These are phyloP conservation scores for Chelon labrosus DNA, from an alignment of 2,797 vertebrate genomes.

Conservation along the genomic window DNA sequence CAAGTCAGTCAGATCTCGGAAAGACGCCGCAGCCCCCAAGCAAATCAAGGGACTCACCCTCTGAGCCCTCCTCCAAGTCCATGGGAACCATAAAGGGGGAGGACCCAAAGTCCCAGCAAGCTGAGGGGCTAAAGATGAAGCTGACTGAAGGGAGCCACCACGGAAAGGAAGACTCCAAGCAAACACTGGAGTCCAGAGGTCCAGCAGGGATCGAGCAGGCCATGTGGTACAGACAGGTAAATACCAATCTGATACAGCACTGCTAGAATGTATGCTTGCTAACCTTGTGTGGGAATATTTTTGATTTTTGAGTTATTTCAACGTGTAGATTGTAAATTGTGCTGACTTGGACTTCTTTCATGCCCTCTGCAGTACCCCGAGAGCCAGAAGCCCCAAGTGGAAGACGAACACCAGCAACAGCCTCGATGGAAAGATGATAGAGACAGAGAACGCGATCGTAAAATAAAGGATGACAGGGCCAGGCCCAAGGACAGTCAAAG, in stretches of 20 bases:
- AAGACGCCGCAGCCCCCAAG: constrained; percentile 87
- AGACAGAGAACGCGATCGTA: constrained; percentile 87
- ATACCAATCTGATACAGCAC: neutral
- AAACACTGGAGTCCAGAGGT: constrained; percentile 87
- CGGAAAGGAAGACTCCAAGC: constrained; percentile 93
- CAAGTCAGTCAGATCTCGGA: constrained; percentile 92
- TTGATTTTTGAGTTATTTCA: neutral
- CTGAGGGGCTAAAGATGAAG: constrained; percentile 95
- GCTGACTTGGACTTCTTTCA: constrained; percentile 84
- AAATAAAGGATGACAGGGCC: constrained; percentile 91
- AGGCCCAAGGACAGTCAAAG: constrained; percentile 88
- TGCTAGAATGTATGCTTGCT: constrained; percentile 5
- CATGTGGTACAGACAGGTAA: constrained; percentile 98
- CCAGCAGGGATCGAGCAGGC: constrained; percentile 91
- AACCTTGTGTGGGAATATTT: constrained; percentile 20
- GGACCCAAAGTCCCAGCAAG: constrained; percentile 90
- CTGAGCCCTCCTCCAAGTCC: constrained; percentile 90
- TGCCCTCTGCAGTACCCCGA: constrained; percentile 89
- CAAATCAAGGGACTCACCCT: constrained; percentile 91
- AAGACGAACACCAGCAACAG: constrained; percentile 82
- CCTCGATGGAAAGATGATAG: constrained; percentile 91
- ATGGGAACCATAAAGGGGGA: constrained; percentile 94
- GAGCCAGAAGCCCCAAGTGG: constrained; percentile 81
- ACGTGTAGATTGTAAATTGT: constrained; percentile 43
- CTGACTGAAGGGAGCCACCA: constrained; percentile 91